Evolutionary conservation across 2,113 vertebrate species (phyloP).

Genomic region (Hippocampus abdominalis): DNA sequence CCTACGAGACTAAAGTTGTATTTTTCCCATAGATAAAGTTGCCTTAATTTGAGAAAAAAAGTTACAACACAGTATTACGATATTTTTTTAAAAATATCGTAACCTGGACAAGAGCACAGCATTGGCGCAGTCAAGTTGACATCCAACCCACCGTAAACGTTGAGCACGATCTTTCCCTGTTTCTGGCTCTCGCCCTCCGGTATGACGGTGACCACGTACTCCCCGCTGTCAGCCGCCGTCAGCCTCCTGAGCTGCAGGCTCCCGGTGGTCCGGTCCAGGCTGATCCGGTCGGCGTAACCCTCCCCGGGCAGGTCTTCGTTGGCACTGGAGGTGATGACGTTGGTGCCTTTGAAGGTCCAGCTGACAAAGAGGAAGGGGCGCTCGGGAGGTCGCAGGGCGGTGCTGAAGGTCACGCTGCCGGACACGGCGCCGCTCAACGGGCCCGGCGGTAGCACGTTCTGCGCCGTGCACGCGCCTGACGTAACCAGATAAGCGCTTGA

Average conservation of each 20-base stretch:
- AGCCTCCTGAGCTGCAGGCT: conserved; percentile 57
- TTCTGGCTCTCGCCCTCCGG: conserved; percentile 21
- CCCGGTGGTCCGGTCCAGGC: conserved; percentile 51
- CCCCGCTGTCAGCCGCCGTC: conserved; percentile 45
- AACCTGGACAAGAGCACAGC: not conserved
- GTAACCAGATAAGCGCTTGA: not conserved
- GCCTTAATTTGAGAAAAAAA: no score
- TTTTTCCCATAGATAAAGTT: no score
- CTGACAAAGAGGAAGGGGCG: conserved; percentile 37
- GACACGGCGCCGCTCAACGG: conserved; percentile 47
- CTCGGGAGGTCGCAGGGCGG: conserved; percentile 23
- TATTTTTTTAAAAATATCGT: no score
- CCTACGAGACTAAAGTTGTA: no score
- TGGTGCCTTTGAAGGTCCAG: conserved; percentile 52
- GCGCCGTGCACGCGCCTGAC: conserved; percentile 30
- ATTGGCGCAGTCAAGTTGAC: not conserved
- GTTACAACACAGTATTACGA: no score
- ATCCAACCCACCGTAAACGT: conserved; percentile 51
- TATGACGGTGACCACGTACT: conserved; percentile 46
- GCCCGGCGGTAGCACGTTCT: conserved; percentile 37
- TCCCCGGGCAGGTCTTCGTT: not conserved
- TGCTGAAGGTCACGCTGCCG: conserved; percentile 41
- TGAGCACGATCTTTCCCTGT: conserved; percentile 27
- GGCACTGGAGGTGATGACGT: conserved; percentile 43
- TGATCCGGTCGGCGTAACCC: conserved; percentile 31